These are phyloP conservation scores for Cephonodes hylas DNA, from an alignment of 2,888 invertebrate species.

Conservation along the genomic window DNA sequence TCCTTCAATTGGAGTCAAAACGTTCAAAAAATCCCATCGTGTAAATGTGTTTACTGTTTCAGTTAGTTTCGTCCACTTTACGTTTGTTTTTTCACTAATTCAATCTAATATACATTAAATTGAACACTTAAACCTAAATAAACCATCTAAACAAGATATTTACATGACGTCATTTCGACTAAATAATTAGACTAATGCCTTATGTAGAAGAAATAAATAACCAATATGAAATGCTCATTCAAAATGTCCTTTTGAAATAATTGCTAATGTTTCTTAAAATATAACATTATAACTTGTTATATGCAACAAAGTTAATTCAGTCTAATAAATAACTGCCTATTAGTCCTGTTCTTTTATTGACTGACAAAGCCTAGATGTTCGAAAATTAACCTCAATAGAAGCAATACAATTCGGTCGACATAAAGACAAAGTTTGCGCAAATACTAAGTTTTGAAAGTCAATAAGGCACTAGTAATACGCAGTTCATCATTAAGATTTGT, in stretches of 20 bases:
- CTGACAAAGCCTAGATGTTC: constrained; percentile 51
- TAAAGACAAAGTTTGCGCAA: constrained; percentile 5
- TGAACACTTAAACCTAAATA: constrained; percentile 78
- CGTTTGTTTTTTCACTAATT: constrained; percentile 60
- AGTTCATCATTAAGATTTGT: constrained; percentile 51
- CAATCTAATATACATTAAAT: constrained; percentile 74
- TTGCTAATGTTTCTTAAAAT: constrained; percentile 66
- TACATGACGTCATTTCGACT: constrained; percentile 76
- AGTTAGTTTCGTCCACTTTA: constrained; percentile 35
- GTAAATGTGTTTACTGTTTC: constrained; percentile 54
- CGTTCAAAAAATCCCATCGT: constrained; percentile 53
- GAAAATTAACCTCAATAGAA: constrained; percentile 7
- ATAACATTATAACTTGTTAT: constrained; percentile 64
- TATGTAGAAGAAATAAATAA: constrained; percentile 78
- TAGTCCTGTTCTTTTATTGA: constrained; percentile 54
- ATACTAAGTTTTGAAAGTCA: constrained; percentile 65
- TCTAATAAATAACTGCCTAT: constrained; percentile 68
- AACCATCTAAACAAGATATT: constrained; percentile 78
- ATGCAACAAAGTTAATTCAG: constrained; percentile 69
- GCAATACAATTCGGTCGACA: not conserved
- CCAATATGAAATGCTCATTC: constrained; percentile 78
- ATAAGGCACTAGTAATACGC: constrained; percentile 71
- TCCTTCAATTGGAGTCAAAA: constrained; percentile 71
- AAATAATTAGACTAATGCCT: constrained; percentile 76
- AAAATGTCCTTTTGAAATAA: constrained; percentile 68